A percentile compares a stretch with the other conserved stretches of the same genome.
Evolutionary conservation across 64 coral and sea anemone genomes (phyloP).

Genomic region (Montipora cactus): DNA sequence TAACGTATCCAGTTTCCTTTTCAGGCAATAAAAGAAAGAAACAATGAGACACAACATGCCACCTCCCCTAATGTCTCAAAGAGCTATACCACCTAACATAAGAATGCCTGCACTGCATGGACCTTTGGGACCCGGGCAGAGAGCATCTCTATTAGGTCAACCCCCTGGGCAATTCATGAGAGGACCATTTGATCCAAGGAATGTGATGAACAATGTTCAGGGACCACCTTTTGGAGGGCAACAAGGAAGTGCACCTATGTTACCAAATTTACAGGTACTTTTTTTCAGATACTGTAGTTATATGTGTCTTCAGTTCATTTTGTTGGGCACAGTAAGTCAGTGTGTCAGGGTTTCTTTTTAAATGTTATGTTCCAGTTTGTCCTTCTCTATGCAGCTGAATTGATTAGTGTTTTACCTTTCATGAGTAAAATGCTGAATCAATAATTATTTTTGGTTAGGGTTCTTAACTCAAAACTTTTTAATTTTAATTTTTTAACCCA

Average conservation of each 20-base stretch:
- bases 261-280: constrained; percentile 32
- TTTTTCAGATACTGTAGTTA: neutral
- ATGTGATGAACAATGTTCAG: neutral
- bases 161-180: constrained; percentile 38
- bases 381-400: no score
- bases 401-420: no score
- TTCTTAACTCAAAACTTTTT: no score
- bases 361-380: no score
- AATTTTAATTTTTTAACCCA: no score
- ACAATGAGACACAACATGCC: constrained; percentile 36
- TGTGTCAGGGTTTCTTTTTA: neutral
- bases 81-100: constrained; percentile 18
- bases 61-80: constrained; percentile 61
- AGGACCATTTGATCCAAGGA: constrained; percentile 46
- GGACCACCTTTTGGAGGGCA: constrained; percentile 47
- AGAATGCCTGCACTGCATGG: constrained; percentile 14
- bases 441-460: no score
- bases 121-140: neutral
- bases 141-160: constrained; percentile 59
- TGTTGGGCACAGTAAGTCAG: neutral
- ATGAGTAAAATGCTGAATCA: no score
- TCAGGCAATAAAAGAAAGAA: neutral
- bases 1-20: neutral
- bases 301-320: neutral
- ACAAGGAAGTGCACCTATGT: constrained; percentile 32